Base-by-base conservation (phyloP, 2,113 vertebrate species). In the Acanthisitta chloris region DNA sequence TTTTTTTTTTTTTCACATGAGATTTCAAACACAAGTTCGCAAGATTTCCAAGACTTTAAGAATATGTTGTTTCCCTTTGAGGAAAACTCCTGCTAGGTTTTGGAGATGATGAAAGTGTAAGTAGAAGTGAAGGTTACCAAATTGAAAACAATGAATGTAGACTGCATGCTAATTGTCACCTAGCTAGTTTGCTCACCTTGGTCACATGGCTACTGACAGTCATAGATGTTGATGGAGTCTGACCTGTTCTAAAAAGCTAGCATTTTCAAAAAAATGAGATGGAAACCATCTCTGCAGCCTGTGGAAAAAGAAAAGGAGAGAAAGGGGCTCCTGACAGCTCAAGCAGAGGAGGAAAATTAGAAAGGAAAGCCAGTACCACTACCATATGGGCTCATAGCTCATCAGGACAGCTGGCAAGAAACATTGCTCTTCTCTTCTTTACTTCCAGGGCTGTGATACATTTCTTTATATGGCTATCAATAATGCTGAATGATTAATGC, bases 401-500 rank as follows among this genome's bases (percentile, higher is more conserved):
- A 93, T 98, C 81, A 58, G 96, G 96, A 97, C 97, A 96, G 97
- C 97, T 97, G 96, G 97, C 94, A 96, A 97, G 97, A 97, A 97
- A 95, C 94, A 95, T 88, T 45, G 87, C 90, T 94, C 81, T 72
- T 34, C 94, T 95, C 40, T 81, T 92, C 57, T 95, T 86, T 96
- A 96, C 59, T 97, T 98, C 96, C 97, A 94, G 93, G 79, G 77
- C 59, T 85, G 90, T 95, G 94, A 97, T 96, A 86, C 97, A 96
- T 96, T 97, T 96, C 90, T 93, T 97, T 96, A 31, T 96, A 94
- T 43, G 94, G 97, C 97, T 97, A 97, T 98, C 98, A 97, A 97
- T 98, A 98, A 97, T 96, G 93, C 93, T 87, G 95, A 97, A 90
- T 97, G 97, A 98, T 98, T 96, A 97, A 98, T 97, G 98, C 94